Evolutionary conservation across 2,797 vertebrate genomes (phyloP).

Genomic region (Sebastes miniatus): DNA sequence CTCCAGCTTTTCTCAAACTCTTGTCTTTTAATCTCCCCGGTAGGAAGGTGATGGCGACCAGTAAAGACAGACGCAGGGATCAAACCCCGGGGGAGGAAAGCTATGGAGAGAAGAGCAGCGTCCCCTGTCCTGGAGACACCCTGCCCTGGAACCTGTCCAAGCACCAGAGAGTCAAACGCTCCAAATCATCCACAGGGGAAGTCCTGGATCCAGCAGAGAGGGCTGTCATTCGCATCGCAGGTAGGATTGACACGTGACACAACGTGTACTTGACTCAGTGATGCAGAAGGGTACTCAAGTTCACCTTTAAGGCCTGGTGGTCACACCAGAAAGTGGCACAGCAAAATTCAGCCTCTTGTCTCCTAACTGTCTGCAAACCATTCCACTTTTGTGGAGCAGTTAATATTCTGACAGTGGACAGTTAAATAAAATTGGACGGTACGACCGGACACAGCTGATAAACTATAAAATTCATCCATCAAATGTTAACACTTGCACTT

Average conservation of each 20-base stretch:
- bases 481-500: neutral
- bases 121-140: constrained; percentile 85
- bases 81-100: constrained; percentile 60
- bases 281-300: neutral
- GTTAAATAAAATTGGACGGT: neutral
- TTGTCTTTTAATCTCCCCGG: neutral
- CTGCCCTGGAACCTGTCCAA: constrained; percentile 94
- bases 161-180: constrained; percentile 87
- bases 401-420: neutral
- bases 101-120: constrained; percentile 54
- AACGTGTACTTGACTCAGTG: neutral
- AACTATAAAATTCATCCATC: neutral
- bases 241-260: constrained; percentile 65
- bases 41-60: constrained; percentile 79
- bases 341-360: neutral
- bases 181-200: constrained; percentile 82
- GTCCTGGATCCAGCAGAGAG: constrained; percentile 93
- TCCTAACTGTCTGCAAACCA: neutral
- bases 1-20: neutral
- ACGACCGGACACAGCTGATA: neutral
- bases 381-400: neutral
- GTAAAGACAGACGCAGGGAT: constrained; percentile 79
- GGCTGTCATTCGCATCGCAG: constrained; percentile 94
- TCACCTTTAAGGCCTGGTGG: neutral
- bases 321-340: neutral